Evolutionary conservation across 1,140 invertebrate genomes (phyloP).

Genomic region (Aphis gossypii): DNA sequence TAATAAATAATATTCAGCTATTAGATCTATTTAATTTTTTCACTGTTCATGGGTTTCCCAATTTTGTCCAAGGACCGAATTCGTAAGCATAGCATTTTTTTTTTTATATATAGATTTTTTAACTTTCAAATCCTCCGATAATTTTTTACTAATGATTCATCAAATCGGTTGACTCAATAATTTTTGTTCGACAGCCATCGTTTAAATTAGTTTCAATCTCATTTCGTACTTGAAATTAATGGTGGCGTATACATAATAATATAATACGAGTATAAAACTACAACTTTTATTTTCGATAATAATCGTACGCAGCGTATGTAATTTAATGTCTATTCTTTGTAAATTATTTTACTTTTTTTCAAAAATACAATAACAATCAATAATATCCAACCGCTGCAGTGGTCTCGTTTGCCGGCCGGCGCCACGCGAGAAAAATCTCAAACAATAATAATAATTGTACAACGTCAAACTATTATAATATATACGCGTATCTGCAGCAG

Average conservation of each 20-base stretch:
- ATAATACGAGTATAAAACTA: not conserved
- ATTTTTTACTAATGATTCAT: not conserved
- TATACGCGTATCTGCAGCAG: not conserved
- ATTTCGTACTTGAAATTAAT: not conserved
- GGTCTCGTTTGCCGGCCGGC: not conserved
- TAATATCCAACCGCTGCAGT: not conserved
- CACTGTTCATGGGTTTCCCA: not conserved
- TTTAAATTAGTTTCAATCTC: not conserved
- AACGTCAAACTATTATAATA: not conserved
- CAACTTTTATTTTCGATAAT: not conserved
- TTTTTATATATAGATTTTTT: not conserved
- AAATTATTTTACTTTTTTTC: not conserved
- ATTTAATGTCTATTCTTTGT: not conserved
- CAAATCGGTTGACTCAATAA: not conserved
- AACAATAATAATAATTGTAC: not conserved
- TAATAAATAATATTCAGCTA: not conserved
- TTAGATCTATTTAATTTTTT: not conserved
- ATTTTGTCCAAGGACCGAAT: not conserved
- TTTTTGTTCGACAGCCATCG: not conserved
- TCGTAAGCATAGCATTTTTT: not conserved
- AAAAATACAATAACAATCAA: not conserved
- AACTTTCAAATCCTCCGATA: conserved; percentile 2
- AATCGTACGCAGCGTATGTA: not conserved
- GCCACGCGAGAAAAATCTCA: conserved; percentile 13
- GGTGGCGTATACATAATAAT: not conserved